Base-by-base conservation (phyloP, 1,140 invertebrate genomes). In the Aleiodes sp. region DNA sequence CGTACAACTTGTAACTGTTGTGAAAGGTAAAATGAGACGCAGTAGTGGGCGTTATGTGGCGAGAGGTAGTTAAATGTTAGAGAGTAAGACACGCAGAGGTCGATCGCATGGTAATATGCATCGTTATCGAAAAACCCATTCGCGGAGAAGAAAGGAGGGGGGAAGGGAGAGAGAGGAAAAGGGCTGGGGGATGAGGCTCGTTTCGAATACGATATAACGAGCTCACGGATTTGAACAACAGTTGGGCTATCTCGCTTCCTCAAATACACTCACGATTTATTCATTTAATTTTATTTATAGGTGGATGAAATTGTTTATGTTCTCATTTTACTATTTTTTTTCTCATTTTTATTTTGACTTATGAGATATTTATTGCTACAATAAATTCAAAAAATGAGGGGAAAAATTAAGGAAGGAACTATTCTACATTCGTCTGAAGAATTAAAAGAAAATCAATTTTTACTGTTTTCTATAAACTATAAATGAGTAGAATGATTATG, bases 101-200 rank as follows among this genome's bases (percentile, higher is more conserved):
- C 46, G 46, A 52, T 52, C 46, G 46, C 46, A 52, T 52, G 46
- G 46, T 52, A 52, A 52, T 52, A 52, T 52, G 46, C 46, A 52
- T 52, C 46, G 46, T 52, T 52, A 52, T 52, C 46, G 46, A 52
- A 52, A 43, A 52, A 52, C 46, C 46, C 9, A 52, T 52, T 24
- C 9, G 46, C n/a, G 46, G 7, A 21, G 31, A 35, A 6, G 31
- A 4, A 35, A 35, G 4, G 31, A 35, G 31, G 31, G 10, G 31
- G 31, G 31, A 6, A 10, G 31, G 31, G 31, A 10, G 31, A 10
- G 31, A 10, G 46, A 12, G 4, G 46, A 2, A 9, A 21, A 8
- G 46, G 19, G 8, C 14, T 6, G 16, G 43, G 10, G 46, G 21
- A 24, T 16, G 46, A 21, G 46, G 21, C 46, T 52, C 46, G 46